Evolutionary conservation across 2,113 vertebrate genomes (phyloP), one percentile per base, ranked within the genome.

Genomic region (Cryptotis parvus): DNA sequence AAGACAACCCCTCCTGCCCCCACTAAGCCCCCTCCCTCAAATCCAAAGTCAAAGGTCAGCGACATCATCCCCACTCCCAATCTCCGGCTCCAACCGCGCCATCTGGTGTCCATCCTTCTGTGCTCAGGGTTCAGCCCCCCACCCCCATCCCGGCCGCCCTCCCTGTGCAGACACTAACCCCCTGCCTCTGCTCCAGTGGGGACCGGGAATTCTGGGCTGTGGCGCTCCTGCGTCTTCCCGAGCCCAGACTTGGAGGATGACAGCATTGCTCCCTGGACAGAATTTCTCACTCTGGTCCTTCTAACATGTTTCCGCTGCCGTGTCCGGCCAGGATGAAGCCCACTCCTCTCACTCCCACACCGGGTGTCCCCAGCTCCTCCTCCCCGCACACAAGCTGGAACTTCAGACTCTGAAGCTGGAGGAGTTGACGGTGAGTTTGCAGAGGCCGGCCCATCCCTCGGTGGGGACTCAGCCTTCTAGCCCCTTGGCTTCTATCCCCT

Each of bases 331-430:
- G 96, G 97, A 94, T 95, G 97, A 96, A 98, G 96, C 86, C 96
- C 94, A 79, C 95, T 15, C 26, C 37, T 4, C 76, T 79, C 92
- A 68, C 82, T 87, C 33, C 90, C 18, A 89, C 93, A 84, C 74
- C 97, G 76, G 94, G 96, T 39, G 80, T 93, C 24, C 96, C 97
- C 86, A 90, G 80, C n/a, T 83, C 89, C 93, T 93, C 96, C 81
- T 94, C 16, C 96, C 97, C 11, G 31, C 94, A n/a, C 96, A 93
- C 91, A 99, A 98, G 87, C 95, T 98, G 33, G 99, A 99, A 94
- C 97, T 98, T 65, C 98, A 99, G 68, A 98, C 98, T 6, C 96
- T 98, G 68, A 99, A 98, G 94, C 96, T 99, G n/a, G 98, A 98
- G 33, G 99, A 99, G 92, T 95, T 99, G 91, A 99, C 98, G 43